phyloP scores from a whole-genome alignment of 2,113 vertebrate genomes.

The Sylvicapra grimmia region DNA sequence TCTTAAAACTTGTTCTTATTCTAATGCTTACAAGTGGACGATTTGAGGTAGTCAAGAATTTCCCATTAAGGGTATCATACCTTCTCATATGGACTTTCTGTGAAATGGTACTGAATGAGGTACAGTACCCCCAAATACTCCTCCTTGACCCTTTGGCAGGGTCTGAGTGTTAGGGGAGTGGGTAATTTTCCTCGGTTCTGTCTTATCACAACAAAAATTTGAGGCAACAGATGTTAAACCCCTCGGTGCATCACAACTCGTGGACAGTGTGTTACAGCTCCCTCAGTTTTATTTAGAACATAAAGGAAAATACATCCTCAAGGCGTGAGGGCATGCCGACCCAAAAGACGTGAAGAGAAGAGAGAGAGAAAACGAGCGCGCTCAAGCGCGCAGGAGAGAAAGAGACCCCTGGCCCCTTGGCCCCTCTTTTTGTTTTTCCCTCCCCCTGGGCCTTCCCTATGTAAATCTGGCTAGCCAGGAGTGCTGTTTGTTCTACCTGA shows the following conservation, averaged over 20 bases:
- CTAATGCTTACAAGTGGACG: neutral
- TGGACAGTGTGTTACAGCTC: neutral
- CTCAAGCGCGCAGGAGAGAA: accelerated
- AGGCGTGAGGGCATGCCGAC: neutral
- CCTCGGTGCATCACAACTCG: accelerated
- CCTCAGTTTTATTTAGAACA: neutral
- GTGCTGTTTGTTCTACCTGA: neutral
- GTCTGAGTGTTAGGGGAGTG: neutral
- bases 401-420: neutral
- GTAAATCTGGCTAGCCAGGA: neutral
- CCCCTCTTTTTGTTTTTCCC: neutral
- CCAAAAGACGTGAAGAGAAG: neutral
- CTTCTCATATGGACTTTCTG: neutral
- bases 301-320: neutral
- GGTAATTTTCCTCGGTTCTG: neutral
- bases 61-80: neutral
- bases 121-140: too few relatives aligned
- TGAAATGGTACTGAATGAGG: neutral
- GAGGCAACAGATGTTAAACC: neutral
- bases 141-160: neutral
- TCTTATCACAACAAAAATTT: neutral
- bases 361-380: neutral
- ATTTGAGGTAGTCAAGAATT: neutral
- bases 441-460: neutral
- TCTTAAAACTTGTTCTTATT: neutral